Base-by-base conservation (phyloP, 2,888 invertebrate species). In the Sepiola atlantica region DNA sequence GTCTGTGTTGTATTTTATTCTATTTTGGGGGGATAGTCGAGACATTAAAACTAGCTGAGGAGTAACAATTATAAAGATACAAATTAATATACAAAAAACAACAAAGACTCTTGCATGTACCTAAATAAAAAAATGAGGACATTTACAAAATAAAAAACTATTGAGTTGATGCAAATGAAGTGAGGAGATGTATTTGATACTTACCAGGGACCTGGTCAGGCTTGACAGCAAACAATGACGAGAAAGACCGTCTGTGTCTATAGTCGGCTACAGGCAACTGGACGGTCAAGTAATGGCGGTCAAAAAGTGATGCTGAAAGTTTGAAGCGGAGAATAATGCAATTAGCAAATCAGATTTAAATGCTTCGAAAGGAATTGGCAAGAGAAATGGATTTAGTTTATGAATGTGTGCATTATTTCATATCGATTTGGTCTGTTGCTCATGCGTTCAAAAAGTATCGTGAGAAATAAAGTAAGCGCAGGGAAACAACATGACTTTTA, bases 251-350 rank as follows among this genome's bases (percentile, higher is more conserved):
- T 54, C 95, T 94, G 77, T 96, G 96, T 92, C 95, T 95, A 94
- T 96, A 95, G 45, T 95, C 95, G 91, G 95, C 96, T 54, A 96
- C 95, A 1, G 96, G 96, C 91, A 96, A 95, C 94, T 96, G 96
- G 55, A 96, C 96, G 3, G 96, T 96, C 93, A 96, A 95, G 95
- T 96, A 96, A 94, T 96, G 96, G 35, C 96, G 95, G 92, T 96
- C 96, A 94, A 96, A 94, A 77, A 95, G 94, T 20, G 92, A 77
- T 28, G 95, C 96, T 96, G 95, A 93, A 95, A 95, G 54, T 92
- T 94, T 45, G 91, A 94, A 93, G 91, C 32, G 77, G 32, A 93
- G 21, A 32, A 54, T 35, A 90, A 35, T 21, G 93, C 35, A 35
- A 93, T 94, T 77, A 77, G 77, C 77, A 77, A 77, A 77, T 32